Evolutionary conservation across 30 jellyfish, hydroid and myxozoan species (phyloP).

Genomic region (Catostylus mosaicus): DNA sequence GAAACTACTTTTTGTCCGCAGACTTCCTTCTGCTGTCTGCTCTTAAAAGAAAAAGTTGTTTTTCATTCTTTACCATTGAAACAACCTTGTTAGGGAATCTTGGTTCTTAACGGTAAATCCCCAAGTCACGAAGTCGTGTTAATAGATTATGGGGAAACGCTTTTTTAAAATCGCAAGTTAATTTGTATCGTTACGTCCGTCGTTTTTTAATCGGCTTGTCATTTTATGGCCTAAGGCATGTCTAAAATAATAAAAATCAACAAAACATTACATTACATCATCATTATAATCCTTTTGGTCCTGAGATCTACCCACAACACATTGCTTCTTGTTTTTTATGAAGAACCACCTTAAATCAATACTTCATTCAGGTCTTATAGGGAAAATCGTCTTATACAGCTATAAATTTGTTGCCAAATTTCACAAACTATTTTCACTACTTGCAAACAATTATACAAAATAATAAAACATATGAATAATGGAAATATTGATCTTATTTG

Average conservation of each 20-base stretch:
- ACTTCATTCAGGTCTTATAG: background rate
- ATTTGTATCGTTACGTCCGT: background rate
- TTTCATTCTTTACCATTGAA: background rate
- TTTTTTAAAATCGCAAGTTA: background rate
- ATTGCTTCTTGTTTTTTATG: background rate
- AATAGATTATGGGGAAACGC: background rate
- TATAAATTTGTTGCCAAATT: no score
- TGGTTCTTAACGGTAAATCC: background rate
- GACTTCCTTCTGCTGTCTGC: background rate
- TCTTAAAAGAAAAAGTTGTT: background rate
- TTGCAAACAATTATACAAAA: no score
- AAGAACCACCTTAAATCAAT: background rate
- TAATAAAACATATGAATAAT: no score
- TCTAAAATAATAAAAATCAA: background rate
- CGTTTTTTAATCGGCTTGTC: background rate
- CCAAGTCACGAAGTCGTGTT: background rate
- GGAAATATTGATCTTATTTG: no score
- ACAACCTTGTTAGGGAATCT: background rate
- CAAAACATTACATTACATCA: background rate
- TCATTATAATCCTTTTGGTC: no score
- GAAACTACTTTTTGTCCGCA: background rate
- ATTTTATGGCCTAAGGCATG: background rate
- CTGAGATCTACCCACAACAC: no score
- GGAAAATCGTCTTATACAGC: background rate
- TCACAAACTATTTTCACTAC: no score